phyloP scores from a whole-genome alignment of 2,113 vertebrate species.

The Charina bottae region DNA sequence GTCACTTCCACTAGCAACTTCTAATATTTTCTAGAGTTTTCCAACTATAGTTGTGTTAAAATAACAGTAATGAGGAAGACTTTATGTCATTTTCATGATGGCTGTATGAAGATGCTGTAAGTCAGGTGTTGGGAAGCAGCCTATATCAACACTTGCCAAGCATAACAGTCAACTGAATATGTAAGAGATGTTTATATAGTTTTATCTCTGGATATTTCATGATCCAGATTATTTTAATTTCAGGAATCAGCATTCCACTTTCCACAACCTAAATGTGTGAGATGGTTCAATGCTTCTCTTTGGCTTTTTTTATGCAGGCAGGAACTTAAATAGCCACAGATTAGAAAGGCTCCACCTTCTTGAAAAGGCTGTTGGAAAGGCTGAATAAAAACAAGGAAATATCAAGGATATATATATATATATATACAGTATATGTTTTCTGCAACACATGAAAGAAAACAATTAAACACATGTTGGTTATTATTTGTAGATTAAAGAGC shows the following conservation, averaged over 20 bases:
- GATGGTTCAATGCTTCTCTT: background rate
- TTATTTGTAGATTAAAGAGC: background rate
- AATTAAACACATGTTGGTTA: background rate
- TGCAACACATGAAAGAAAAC: background rate
- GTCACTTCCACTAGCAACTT: background rate
- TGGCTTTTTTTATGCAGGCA: background rate
- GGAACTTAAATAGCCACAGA: background rate
- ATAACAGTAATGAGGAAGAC: background rate
- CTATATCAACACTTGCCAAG: background rate
- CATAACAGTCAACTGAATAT: background rate
- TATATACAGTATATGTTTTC: too few relatives aligned
- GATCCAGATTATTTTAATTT: background rate
- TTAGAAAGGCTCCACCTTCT: background rate
- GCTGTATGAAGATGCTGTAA: background rate
- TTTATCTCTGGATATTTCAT: background rate
- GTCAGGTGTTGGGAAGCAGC: background rate
- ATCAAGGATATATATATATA: background rate
- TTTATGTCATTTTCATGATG: background rate
- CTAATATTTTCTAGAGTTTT: background rate
- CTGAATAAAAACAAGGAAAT: background rate
- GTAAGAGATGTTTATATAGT: too few relatives aligned
- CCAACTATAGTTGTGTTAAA: background rate
- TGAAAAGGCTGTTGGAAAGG: background rate
- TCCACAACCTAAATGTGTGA: background rate
- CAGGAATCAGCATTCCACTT: background rate